Conservation (phyloP, 2,113 vertebrate species). For the Prochilodus magdalenae region DNA sequence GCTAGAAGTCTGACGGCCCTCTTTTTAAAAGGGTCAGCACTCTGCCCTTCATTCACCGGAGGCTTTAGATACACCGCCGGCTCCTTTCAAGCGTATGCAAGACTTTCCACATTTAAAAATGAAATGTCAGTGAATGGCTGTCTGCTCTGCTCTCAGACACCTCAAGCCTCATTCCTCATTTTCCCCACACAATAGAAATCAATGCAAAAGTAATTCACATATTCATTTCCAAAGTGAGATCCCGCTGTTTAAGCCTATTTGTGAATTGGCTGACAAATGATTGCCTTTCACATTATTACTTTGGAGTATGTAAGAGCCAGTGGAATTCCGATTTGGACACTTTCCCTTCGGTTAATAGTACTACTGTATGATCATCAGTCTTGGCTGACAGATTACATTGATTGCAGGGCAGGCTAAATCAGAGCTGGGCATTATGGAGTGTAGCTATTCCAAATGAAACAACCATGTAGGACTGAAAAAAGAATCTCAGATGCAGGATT, state of each 20-base stretch:
- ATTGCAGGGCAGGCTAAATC: constrained; percentile 77
- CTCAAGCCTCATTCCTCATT: constrained; percentile 62
- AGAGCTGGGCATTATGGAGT: constrained; percentile 76
- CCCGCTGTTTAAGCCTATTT: constrained; percentile 69
- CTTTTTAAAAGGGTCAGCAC: constrained; percentile 76
- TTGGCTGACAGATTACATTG: constrained; percentile 77
- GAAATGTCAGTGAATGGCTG: constrained; percentile 72
- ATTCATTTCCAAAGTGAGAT: constrained; percentile 78
- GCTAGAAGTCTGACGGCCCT: constrained; percentile 72
- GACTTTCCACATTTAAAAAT: constrained; percentile 66
- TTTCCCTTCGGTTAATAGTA: constrained; percentile 73
- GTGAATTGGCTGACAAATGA: constrained; percentile 76
- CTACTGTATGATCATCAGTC: constrained; percentile 77
- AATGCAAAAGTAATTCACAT: constrained; percentile 77
- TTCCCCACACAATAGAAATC: constrained; percentile 78
- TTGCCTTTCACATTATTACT: constrained; percentile 70
- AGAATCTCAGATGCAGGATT: constrained; percentile 5
- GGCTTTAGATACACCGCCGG: constrained; percentile 71
- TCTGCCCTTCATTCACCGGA: constrained; percentile 69
- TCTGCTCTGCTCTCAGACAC: constrained; percentile 62
- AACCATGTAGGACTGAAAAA: constrained; percentile 65
- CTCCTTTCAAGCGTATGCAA: constrained; percentile 73
- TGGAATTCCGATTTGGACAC: constrained; percentile 69
- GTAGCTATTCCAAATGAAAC: constrained; percentile 72
- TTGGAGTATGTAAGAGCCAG: constrained; percentile 65